A percentile compares a stretch with the other conserved stretches of the same genome.
Conservation (phyloP, 2,888 invertebrate species). For the Acholoe squamosa region DNA sequence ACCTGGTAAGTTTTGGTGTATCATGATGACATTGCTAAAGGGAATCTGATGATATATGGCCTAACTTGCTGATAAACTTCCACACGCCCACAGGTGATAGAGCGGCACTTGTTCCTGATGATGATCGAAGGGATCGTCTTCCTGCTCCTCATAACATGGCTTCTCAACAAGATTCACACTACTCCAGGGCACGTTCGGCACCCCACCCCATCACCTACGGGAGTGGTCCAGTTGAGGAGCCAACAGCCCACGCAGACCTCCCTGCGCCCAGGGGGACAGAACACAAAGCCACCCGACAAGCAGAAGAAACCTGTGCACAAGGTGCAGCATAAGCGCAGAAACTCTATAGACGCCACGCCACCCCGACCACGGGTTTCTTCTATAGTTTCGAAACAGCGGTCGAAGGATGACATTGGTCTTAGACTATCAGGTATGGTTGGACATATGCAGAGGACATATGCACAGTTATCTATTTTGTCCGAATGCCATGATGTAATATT, state of each 20-base stretch:
- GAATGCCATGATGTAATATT: too few relatives aligned
- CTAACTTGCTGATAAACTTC: too few relatives aligned
- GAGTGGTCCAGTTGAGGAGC: background rate
- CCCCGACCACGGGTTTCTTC: background rate
- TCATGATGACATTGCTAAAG: too few relatives aligned
- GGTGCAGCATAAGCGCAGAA: constrained; percentile 48
- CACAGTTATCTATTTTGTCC: too few relatives aligned
- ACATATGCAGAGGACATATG: too few relatives aligned
- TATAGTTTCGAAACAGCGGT: constrained; percentile 7
- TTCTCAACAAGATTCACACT: constrained; percentile 41
- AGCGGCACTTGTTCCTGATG: constrained; percentile 70
- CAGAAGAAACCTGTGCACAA: constrained; percentile 34
- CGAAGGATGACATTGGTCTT: constrained; percentile 48
- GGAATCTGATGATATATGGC: too few relatives aligned
- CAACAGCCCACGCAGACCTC: background rate
- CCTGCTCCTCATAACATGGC: constrained; percentile 64
- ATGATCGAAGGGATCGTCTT: constrained; percentile 66
- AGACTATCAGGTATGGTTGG: constrained; percentile 47
- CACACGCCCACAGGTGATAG: constrained; percentile 67
- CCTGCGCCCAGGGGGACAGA: background rate
- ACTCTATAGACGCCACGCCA: constrained; percentile 61
- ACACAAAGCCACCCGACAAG: constrained; percentile 10
- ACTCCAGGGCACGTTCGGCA: background rate
- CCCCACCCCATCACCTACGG: background rate
- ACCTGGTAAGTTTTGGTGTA: too few relatives aligned